Evolutionary conservation across 2,113 vertebrate genomes (phyloP), one percentile per base, ranked within the genome.

Genomic region (Cichladusa arquata): DNA sequence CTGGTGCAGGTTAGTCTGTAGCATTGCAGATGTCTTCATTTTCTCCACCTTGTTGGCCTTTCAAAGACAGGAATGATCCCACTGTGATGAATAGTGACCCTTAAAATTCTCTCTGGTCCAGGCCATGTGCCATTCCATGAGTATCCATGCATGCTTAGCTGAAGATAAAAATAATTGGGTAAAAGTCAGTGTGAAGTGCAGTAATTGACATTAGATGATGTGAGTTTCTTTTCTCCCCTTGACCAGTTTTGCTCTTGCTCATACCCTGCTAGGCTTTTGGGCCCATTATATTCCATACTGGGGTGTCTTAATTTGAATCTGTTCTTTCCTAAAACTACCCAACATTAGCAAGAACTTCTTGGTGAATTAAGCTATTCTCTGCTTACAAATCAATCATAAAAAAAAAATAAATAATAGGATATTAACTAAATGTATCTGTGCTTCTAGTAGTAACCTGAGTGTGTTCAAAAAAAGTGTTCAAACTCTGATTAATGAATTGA

Each of bases 181-280:
- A 95, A 81, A 96, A 96, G 80, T 83, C 96, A 95, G 82, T 72
- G 83, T 95, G 82, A 88, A 93, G 44, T 80, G 36, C 51, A 48
- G 64, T 81, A 92, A 93, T 23, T 86, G 64, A 73, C 64, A 88
- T 66, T 51, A 42, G 31, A 51, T 54, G 17, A 73, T 81, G 13
- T 20, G 56, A 84, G 10, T 48, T 70, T 74, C 38, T 80, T 73
- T 86, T 64, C 29, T 81, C 54, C 31, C 12, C 25, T 58, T 57
- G 33, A 60, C 51, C 15, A 33, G 58, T 58, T 92, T 86, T 83
- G 65, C 25, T 74, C 51, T 78, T 66, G 29, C 16, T 84, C 34
- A 12, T 78, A 38, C 5, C 14, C 45, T 88, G 15, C 54, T 54
- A 81, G 33, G 44, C 10, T 81, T 79, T 67, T 58, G 12, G 40